Evolutionary conservation across 2,888 invertebrate species (phyloP).

Genomic region (Argynnis bischoffii): DNA sequence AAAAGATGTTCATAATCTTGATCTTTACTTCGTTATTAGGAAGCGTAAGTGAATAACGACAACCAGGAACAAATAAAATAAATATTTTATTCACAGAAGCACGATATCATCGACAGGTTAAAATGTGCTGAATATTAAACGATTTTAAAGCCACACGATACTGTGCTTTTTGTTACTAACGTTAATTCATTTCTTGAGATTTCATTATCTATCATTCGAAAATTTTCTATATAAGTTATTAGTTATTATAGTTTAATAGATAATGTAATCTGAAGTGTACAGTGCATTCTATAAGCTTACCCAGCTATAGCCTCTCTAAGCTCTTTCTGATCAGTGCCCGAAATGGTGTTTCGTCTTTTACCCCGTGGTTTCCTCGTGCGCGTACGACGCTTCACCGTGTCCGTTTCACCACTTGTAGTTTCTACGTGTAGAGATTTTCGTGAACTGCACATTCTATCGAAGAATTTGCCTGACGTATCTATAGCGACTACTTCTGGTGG

Average conservation of each 20-base stretch:
- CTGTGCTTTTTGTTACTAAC: conserved; percentile 70
- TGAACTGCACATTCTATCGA: conserved; percentile 93
- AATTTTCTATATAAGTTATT: not conserved
- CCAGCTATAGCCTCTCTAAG: conserved; percentile 92
- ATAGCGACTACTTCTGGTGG: conserved; percentile 94
- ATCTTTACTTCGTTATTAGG: conserved; percentile 51
- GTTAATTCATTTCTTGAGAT: conserved; percentile 67
- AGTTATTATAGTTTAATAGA: conserved; percentile 45
- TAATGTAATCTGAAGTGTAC: conserved; percentile 69
- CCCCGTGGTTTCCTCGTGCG: conserved; percentile 89
- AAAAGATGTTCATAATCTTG: conserved; percentile 69
- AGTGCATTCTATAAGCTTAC: conserved; percentile 85
- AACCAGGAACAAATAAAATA: conserved; percentile 67
- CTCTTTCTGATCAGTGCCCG: conserved; percentile 95
- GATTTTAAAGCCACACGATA: conserved; percentile 70
- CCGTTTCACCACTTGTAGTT: conserved; percentile 73
- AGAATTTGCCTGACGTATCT: conserved; percentile 93
- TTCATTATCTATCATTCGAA: conserved; percentile 61
- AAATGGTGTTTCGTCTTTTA: conserved; percentile 94
- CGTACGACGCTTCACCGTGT: conserved; percentile 86
- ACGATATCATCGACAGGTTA: conserved; percentile 73
- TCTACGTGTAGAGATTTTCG: conserved; percentile 90
- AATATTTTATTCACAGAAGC: conserved; percentile 77
- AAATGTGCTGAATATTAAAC: conserved; percentile 68
- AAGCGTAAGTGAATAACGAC: conserved; percentile 62